Base-by-base conservation (phyloP, 64 coral and sea anemone species). In the Montipora efflorescens region DNA sequence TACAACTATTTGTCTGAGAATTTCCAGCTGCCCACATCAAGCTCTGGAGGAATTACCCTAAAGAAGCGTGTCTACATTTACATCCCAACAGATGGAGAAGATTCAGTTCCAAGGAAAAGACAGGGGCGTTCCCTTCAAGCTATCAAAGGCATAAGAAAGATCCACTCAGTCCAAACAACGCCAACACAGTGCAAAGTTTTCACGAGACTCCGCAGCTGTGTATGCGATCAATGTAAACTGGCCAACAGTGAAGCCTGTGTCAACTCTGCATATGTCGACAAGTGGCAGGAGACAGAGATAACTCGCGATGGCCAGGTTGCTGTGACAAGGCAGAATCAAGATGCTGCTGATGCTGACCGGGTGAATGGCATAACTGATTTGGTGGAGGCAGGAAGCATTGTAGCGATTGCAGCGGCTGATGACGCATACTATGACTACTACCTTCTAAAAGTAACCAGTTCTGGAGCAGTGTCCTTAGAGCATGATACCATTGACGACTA, bases 361-460 rank as follows among this genome's bases (percentile, higher is more conserved):
- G 49, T 64, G 7, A 62, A 58, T 47, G 50, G 53, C 53, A 43
- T 90, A 48, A 20, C 67, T 69, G 77, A 19, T 18, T 22, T 90
- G 21, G 76, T 57, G 43, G 53, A 64, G 48, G 59, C 23, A 7
- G 89, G 59, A 1, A 90, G 76, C 19, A 15, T 90, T 58, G 49
- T 90, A 8, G 76, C 76, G 12, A 80, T 90, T 8, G 53, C 53
- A 57, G 89, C 55, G 44, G 89, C 76, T 59, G 89, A 52, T 25
- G 76, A 90, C n/a, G 89, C 78, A 47, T 25, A 13, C 22, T 90
- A 90, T 57, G 89, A 90, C 9, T 90, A 90, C 43, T 90, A 70
- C 22, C 22, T 90, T 12, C 18, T 90, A 14, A 90, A 90, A 90
- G 89, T 81, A 7, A 71, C 89, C 11, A 90, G 88, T 62, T 18